Evolutionary conservation across 1,140 invertebrate species (phyloP).

Genomic region (Camponotus floridanus): DNA sequence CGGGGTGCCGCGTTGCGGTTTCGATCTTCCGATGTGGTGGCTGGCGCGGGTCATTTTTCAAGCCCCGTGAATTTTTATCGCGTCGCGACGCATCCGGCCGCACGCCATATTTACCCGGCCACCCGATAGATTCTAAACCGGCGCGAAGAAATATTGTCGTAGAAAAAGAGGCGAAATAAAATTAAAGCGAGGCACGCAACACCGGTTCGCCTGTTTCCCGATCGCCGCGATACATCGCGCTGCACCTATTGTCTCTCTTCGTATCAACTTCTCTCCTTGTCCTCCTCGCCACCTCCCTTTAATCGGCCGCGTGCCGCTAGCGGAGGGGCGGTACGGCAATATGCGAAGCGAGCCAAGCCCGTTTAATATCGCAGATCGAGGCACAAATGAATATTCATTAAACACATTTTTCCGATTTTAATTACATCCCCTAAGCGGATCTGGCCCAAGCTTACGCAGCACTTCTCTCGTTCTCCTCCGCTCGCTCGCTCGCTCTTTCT

Average conservation of each 20-base stretch:
- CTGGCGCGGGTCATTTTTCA: conserved; percentile 68
- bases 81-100: conserved; percentile 64
- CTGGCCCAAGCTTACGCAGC: conserved; percentile 76
- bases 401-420: conserved; percentile 84
- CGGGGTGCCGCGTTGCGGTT: conserved; percentile 18
- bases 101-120: conserved; percentile 68
- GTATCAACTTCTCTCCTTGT: conserved; percentile 7
- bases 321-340: conserved; percentile 69
- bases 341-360: conserved; percentile 75
- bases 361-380: conserved; percentile 81
- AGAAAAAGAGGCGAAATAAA: conserved; percentile 60
- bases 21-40: conserved; percentile 54
- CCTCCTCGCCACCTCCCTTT: conserved; percentile 61
- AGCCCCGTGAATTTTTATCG: conserved; percentile 73
- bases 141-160: conserved; percentile 63
- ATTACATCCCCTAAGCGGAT: conserved; percentile 85
- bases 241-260: conserved; percentile 44
- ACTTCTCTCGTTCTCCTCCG: conserved; percentile 63
- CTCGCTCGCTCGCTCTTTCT: conserved; percentile 45
- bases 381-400: conserved; percentile 84
- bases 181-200: conserved; percentile 33
- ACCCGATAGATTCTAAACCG: conserved; percentile 71
- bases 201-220: conserved; percentile 63
- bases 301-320: conserved; percentile 72
- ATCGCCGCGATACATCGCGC: conserved; percentile 53